Conservation (phyloP, 2,888 invertebrate species). For the Elmis aenea region DNA sequence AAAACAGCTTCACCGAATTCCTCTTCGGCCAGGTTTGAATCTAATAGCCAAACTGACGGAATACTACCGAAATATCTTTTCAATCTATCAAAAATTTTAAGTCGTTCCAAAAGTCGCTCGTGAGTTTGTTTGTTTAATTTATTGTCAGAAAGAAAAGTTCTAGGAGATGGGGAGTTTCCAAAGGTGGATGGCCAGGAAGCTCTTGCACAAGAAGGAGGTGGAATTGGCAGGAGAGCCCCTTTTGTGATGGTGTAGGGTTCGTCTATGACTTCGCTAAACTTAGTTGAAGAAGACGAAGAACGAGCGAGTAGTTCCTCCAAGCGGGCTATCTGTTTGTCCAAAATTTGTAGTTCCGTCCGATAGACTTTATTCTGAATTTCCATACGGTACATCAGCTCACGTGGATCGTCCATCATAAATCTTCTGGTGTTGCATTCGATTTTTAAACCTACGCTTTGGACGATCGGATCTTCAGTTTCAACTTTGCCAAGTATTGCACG, state of each 20-base stretch:
- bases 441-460: slow-evolving; percentile 83
- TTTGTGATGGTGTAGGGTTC: slow-evolving; percentile 6
- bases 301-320: slow-evolving; percentile 61
- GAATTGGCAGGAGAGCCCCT: slow-evolving; percentile 3
- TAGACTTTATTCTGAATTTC: slow-evolving; percentile 90
- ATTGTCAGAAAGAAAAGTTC: slow-evolving; percentile 30
- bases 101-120: slow-evolving; percentile 20
- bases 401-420: slow-evolving; percentile 60
- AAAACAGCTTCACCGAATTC: slow-evolving; percentile 1
- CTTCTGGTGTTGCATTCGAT: slow-evolving; percentile 80
- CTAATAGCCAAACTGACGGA: slow-evolving; percentile 26
- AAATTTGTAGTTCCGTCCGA: slow-evolving; percentile 71
- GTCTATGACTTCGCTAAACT: background rate
- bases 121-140: slow-evolving; percentile 23
- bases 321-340: slow-evolving; percentile 73
- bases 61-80: slow-evolving; percentile 36
- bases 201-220: slow-evolving; percentile 10
- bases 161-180: background rate
- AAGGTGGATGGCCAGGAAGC: slow-evolving; percentile 35
- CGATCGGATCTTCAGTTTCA: slow-evolving; percentile 68
- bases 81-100: slow-evolving; percentile 30
- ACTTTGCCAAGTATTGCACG: slow-evolving; percentile 63
- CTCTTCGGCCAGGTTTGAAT: slow-evolving; percentile 6
- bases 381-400: slow-evolving; percentile 78
- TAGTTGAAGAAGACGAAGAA: slow-evolving; percentile 10